Base-by-base conservation (phyloP, 2,888 invertebrate genomes). In the Drosophila helvetica region DNA sequence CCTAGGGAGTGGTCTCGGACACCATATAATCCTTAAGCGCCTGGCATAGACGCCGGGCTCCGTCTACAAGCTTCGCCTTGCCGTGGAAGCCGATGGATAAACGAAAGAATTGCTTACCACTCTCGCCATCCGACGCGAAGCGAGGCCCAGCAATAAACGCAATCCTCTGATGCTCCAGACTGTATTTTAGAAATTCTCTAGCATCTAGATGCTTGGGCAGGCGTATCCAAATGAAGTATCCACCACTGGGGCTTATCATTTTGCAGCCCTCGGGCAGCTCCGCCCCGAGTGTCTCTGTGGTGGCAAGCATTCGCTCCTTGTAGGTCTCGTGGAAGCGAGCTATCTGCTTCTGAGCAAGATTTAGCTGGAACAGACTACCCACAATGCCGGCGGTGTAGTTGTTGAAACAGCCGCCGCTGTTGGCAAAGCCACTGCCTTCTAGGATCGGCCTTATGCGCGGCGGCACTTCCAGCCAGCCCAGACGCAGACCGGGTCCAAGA, bases 401-500 rank as follows among this genome's bases (percentile, higher is more conserved):
- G 86, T 95, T 95, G 15, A 94, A 92, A 22, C 93, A 93, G 0
- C 95, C 95, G 0, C 94, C 94, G 80, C 94, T 94, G 68, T 89
- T 90, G 22, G 93, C 76, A 51, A 93, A 89, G 6, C 93, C 93
- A 75, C 94, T 94, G 67, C 82, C 60, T 61, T 90, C 90, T 3
- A 93, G 75, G 33, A 91, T 80, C 1, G 90, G 86, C 43, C 92
- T 92, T 15, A 93, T 72, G 27, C 92, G 90, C 3, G 92, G 83
- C 2, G 93, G 92, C 19, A 93, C 92, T 85, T 95, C 95, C 25
- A 95, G 89, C 95, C 95, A 95, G 3, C 95, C 95, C 15, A 94
- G 85, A n/a, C 95, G 92, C 17, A 95, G 80, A 0, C 94, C 94
- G 1, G 95, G 95, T 0, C 93, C 93, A 62, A 95, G 88, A 54